Conservation (phyloP, 2,888 invertebrate species). For the Hydropsyche betteni region DNA sequence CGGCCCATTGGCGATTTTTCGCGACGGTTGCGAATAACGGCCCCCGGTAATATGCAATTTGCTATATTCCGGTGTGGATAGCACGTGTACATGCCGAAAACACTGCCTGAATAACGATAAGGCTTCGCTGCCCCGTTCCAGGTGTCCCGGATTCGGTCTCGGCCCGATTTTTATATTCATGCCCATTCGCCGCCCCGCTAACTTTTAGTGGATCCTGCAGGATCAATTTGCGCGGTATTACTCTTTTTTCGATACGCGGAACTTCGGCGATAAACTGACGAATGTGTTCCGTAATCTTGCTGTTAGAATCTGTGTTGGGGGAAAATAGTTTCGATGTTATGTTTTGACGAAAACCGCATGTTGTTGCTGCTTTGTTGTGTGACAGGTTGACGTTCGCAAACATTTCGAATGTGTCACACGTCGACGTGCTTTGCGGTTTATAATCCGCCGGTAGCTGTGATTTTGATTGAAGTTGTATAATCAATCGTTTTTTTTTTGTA, state of each 20-base stretch:
- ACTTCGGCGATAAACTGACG: background rate
- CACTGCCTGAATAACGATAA: conserved; percentile 46
- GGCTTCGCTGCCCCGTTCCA: conserved; percentile 43
- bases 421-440: too few relatives aligned
- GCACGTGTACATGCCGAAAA: conserved; percentile 8
- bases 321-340: too few relatives aligned
- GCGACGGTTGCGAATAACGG: conserved; percentile 6
- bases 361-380: too few relatives aligned
- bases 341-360: too few relatives aligned
- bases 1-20: background rate
- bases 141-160: conserved; percentile 25
- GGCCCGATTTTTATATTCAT: conserved; percentile 21
- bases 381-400: too few relatives aligned
- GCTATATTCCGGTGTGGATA: background rate
- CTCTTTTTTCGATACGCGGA: background rate
- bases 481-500: too few relatives aligned
- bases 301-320: too few relatives aligned
- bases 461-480: too few relatives aligned
- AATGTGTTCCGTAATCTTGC: conserved; percentile 1
- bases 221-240: conserved; percentile 16
- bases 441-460: too few relatives aligned
- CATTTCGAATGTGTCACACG: too few relatives aligned
- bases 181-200: background rate
- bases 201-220: conserved; percentile 23
- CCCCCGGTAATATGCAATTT: conserved; percentile 35